Conservation (phyloP, 2,113 vertebrate species). For the Dipodomys merriami region DNA sequence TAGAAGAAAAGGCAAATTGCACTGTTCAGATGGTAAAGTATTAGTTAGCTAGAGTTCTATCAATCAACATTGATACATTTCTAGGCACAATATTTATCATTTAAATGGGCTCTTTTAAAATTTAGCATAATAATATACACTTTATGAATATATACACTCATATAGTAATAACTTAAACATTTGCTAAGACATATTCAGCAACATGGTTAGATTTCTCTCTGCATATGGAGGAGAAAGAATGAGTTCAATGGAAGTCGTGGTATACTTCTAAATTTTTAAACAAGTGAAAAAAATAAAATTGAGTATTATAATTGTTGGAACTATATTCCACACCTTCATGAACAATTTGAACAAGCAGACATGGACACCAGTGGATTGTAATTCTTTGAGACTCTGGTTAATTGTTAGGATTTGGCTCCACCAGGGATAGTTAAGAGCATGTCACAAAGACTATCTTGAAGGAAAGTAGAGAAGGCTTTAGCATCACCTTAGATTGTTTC, state of each 20-base stretch:
- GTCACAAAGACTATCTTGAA: slow-evolving; percentile 16
- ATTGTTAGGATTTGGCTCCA: neutral
- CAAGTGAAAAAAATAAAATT: neutral
- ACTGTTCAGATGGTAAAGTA: neutral
- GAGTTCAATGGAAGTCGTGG: neutral
- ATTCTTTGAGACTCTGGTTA: neutral
- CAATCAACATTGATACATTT: neutral
- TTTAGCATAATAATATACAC: neutral
- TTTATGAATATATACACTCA: neutral
- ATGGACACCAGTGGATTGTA: neutral
- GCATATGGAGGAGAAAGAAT: neutral
- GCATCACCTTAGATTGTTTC: neutral
- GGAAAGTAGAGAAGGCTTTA: neutral
- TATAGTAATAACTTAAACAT: neutral
- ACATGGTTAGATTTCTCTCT: neutral
- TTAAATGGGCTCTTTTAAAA: neutral
- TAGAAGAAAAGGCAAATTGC: neutral
- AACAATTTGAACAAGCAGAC: neutral
- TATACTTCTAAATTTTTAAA: neutral
- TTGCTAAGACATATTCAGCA: neutral
- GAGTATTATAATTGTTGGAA: neutral
- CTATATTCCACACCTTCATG: neutral
- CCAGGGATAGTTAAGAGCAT: neutral
- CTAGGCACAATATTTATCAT: neutral
- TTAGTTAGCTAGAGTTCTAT: neutral